Evolutionary conservation across 2,888 invertebrate genomes (phyloP), one percentile per base, ranked within the genome.

Genomic region (Automeris io): DNA sequence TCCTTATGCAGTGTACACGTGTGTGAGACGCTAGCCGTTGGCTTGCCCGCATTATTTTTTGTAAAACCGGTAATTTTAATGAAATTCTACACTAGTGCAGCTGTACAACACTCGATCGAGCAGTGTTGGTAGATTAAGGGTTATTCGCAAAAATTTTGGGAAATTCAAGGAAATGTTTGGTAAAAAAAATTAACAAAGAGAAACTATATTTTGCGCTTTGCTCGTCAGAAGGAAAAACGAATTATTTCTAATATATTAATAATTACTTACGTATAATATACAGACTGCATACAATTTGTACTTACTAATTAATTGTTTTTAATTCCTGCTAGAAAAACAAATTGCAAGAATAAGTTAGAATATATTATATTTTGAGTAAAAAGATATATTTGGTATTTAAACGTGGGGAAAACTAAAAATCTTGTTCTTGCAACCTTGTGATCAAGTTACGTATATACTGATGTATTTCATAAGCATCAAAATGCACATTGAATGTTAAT

Each of bases 11-110:
- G n/a, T n/a, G n/a, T 73, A 70, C 81, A 80, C 79, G 77, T 78
- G 79, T 73, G 70, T 48, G 56, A 50, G 54, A 56, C 64, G 66
- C 72, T 53, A 74, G 71, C 74, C 71, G 74, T 68, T 62, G 62
- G 51, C 57, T 61, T 65, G 70, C 81, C 81, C 81, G 81, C 80
- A 82, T 81, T 73, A 75, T 70, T 78, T 75, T 67, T 69, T 68
- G 56, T 57, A 67, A 69, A 76, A 80, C 80, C 80, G 78, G 80
- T 78, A 72, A 69, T 68, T 70, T 74, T 81, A 80, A 81, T 81
- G 79, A 71, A 76, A 81, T 82, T 78, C 78, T 72, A 78, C 63
- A 77, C 68, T 70, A 62, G 47, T 68, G 77, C 82, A 82, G 82
- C 82, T 82, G 81, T 70, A 73, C 68, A 58, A 70, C 75, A 68